Evolutionary conservation across 2,113 vertebrate species (phyloP), one percentile per base, ranked within the genome.

Genomic region (Urocitellus parryii): DNA sequence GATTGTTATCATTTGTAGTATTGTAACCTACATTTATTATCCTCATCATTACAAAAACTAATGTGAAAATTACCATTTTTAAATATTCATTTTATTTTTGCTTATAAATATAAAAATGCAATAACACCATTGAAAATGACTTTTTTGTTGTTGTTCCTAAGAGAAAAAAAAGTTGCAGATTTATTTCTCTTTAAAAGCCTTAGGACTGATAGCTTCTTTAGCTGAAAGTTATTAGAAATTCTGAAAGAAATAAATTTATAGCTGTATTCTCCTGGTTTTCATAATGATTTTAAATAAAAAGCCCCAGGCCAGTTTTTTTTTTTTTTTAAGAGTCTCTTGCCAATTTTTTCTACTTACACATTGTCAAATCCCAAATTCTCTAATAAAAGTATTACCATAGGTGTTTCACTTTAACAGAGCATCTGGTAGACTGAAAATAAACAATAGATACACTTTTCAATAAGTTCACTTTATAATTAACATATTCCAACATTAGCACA

Each of bases 121-220:
- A 39, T 88, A 78, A 97, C 32, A 39, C 24, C 81, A 45, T 80
- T 91, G 56, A 82, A 88, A 58, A 94, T 29, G 25, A 22, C 29
- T 77, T 29, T 80, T 91, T 63, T 73, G 53, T 73, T 77, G 39
- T 90, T 68, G 39, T 65, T 97, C 73, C 72, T 94, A 87, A 45
- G 39, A 96, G 86, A 17, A 90, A 89, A 96, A 94, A 95, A 94
- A 68, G 83, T 85, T 96, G 96, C 9, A 96, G 58, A 88, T 89
- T 73, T 94, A 0, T 89, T 96, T 96, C 97, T 95, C 97, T 96
- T 97, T 56, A 92, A 51, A 78, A 95, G 88, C 95, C 96, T 86
- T 34, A 93, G 42, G 79, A 90, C 0, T 86, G 82, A 97, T 63
- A 91, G n/a, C 74, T 97, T 97, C 91, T 94, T 90, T 95, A 94